Conservation (phyloP, 2,797 vertebrate genomes). For the Lithobates pipiens region DNA sequence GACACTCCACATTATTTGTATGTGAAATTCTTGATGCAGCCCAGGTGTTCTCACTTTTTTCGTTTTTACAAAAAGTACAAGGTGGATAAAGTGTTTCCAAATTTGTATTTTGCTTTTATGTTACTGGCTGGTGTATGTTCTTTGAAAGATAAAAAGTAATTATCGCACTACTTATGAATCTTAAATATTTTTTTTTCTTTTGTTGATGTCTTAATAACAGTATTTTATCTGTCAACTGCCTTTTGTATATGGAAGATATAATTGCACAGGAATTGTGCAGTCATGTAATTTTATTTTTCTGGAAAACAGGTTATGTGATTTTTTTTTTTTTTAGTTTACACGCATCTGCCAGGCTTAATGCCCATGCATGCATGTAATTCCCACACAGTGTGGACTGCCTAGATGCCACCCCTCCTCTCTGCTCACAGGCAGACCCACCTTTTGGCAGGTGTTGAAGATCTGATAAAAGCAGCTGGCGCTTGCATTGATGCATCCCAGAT, state of each 20-base stretch:
- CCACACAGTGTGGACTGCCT: neutral
- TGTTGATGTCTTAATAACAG: slow-evolving; percentile 4
- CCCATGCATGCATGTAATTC: slow-evolving; percentile 12
- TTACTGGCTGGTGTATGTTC: no score
- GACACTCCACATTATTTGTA: no score
- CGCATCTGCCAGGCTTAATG: slow-evolving; percentile 13
- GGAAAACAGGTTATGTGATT: neutral
- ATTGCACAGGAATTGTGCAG: slow-evolving; percentile 1
- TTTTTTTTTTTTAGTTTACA: neutral
- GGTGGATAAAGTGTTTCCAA: no score
- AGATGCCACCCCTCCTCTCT: slow-evolving; percentile 13
- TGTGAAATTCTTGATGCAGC: no score
- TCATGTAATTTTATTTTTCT: neutral
- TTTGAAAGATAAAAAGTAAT: neutral
- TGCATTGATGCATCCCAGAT: slow-evolving; percentile 15
- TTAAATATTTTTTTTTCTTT: neutral
- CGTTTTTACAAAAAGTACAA: no score
- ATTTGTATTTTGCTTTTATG: no score
- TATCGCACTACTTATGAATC: no score
- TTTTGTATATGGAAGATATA: neutral
- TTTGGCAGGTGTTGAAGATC: slow-evolving; percentile 41
- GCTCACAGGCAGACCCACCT: slow-evolving; percentile 6
- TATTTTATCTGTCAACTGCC: slow-evolving; percentile 6
- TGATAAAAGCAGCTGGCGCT: slow-evolving; percentile 33
- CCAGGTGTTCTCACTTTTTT: no score